These are phyloP conservation scores for Pangasius sanitwongsei DNA, from an alignment of 2,797 vertebrate genomes.

Conservation along the genomic window DNA sequence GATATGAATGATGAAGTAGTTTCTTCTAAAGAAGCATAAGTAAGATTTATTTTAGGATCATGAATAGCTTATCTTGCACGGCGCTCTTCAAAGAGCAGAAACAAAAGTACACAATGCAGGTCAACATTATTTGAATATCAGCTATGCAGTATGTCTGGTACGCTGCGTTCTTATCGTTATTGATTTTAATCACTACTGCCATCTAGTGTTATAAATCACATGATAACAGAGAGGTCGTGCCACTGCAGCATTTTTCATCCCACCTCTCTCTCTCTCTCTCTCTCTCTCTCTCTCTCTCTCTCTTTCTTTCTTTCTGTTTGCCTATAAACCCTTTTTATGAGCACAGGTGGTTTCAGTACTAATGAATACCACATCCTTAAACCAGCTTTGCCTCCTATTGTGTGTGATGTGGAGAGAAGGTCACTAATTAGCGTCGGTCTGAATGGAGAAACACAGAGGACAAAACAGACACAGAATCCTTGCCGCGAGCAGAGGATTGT, in stretches of 20 bases:
- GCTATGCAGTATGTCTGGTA: conserved; percentile 12
- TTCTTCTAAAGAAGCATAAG: conserved; percentile 7
- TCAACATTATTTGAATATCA: conserved; percentile 15
- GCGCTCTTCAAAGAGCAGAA: neutral
- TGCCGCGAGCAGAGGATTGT: conserved; percentile 27
- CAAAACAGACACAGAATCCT: conserved; percentile 47
- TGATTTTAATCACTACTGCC: conserved; percentile 79
- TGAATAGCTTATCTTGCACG: neutral
- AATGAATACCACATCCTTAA: conserved; percentile 37
- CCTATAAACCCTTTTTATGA: conserved; percentile 34
- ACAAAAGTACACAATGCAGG: neutral
- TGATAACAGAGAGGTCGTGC: conserved; percentile 39
- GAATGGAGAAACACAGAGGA: conserved; percentile 45
- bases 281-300: neutral
- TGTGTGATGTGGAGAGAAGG: conserved; percentile 46
- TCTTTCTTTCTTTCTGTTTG: conserved; percentile 18
- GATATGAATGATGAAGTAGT: conserved; percentile 1
- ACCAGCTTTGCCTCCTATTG: conserved; percentile 35
- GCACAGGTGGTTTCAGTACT: conserved; percentile 31
- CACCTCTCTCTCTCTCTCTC: neutral
- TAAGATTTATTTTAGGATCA: neutral
- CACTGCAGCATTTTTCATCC: conserved; percentile 46
- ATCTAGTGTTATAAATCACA: conserved; percentile 70
- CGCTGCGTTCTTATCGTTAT: conserved; percentile 47
- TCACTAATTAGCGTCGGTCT: conserved; percentile 51